Percentiles rank a stretch among this genome's conserved stretches.
phyloP scores from a whole-genome alignment of 1,140 invertebrate species.

The Archegozetes longisetosus region DNA sequence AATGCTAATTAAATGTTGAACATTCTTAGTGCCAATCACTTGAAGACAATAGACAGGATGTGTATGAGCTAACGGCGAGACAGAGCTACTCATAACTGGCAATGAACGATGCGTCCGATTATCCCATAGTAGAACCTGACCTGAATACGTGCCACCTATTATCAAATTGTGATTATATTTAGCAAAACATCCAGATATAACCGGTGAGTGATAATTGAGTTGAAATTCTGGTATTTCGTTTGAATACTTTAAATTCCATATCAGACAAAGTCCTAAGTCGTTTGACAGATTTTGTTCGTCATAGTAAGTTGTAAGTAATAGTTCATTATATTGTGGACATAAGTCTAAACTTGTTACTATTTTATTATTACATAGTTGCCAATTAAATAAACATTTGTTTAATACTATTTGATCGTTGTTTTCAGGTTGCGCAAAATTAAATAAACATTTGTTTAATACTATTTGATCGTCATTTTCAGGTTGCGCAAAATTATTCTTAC shows the following conservation, averaged over 20 bases:
- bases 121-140: slow-evolving; percentile 97
- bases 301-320: slow-evolving; percentile 81
- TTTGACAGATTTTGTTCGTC: slow-evolving; percentile 86
- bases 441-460: no score
- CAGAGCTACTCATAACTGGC: slow-evolving; percentile 83
- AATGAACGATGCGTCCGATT: slow-evolving; percentile 91
- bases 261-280: slow-evolving; percentile 85
- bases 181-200: slow-evolving; percentile 89
- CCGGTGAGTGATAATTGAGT: slow-evolving; percentile 91
- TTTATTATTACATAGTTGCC: slow-evolving; percentile 87
- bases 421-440: background rate
- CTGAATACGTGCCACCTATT: slow-evolving; percentile 92
- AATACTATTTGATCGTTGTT: slow-evolving; percentile 51
- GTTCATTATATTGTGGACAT: slow-evolving; percentile 85
- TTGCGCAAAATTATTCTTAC: no score
- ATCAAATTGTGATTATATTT: slow-evolving; percentile 95
- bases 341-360: slow-evolving; percentile 89
- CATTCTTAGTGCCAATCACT: slow-evolving; percentile 95
- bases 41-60: slow-evolving; percentile 77
- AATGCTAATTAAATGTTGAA: slow-evolving; percentile 93
- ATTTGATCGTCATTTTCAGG: no score
- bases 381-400: slow-evolving; percentile 78
- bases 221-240: slow-evolving; percentile 92
- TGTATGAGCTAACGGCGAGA: slow-evolving; percentile 83
- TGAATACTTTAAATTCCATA: slow-evolving; percentile 97